A percentile compares a stretch with the other conserved stretches of the same genome.
phyloP scores from a whole-genome alignment of 1,140 invertebrate species.

The Littorina saxatilis region DNA sequence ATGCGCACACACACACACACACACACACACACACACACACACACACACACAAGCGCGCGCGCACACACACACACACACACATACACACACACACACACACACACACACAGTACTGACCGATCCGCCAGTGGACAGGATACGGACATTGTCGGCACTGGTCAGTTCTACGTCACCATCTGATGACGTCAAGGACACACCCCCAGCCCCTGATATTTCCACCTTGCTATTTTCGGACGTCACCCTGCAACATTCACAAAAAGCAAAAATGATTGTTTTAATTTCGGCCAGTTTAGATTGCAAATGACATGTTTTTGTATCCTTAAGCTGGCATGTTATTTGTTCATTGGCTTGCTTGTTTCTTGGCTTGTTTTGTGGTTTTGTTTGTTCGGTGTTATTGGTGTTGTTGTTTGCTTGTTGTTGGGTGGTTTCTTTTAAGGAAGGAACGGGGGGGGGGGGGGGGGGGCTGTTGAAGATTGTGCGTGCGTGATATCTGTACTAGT shows the following conservation, averaged over 20 bases:
- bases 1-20: conserved; percentile 47
- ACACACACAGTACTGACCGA: conserved; percentile 16
- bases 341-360: not conserved
- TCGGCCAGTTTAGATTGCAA: too few relatives aligned
- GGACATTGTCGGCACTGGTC: conserved; percentile 46
- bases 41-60: conserved; percentile 49
- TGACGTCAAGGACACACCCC: conserved; percentile 47
- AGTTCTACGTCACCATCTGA: conserved; percentile 51
- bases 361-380: not conserved
- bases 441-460: too few relatives aligned
- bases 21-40: conserved; percentile 55
- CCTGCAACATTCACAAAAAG: conserved; percentile 28
- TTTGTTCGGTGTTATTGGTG: too few relatives aligned
- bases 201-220: conserved; percentile 52
- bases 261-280: too few relatives aligned
- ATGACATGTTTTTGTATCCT: too few relatives aligned
- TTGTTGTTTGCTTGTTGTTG: too few relatives aligned
- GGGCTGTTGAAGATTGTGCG: too few relatives aligned
- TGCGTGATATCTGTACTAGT: too few relatives aligned
- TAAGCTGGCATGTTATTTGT: not conserved
- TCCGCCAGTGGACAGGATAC: conserved; percentile 41
- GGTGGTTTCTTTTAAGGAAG: too few relatives aligned
- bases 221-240: conserved; percentile 53
- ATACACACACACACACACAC: conserved; percentile 22
- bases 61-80: conserved; percentile 10